Percentiles rank a stretch among this genome's conserved stretches.
Evolutionary conservation across 2,888 invertebrate species (phyloP).

Genomic region (Marronus borbonicus): DNA sequence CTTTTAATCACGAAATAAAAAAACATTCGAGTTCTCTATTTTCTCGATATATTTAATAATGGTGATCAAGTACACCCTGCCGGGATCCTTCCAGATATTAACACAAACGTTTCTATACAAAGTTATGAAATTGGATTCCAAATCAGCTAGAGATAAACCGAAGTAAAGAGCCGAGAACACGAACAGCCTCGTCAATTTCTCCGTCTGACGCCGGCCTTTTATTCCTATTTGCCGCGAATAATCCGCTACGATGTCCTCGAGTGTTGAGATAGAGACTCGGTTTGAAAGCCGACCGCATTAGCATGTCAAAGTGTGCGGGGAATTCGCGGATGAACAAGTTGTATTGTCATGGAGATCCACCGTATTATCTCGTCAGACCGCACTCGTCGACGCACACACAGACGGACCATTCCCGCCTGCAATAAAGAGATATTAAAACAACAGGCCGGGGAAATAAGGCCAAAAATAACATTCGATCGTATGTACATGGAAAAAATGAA

Average conservation of each 20-base stretch:
- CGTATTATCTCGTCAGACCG: constrained; percentile 61
- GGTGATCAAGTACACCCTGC: no score
- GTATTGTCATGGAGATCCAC: constrained; percentile 66
- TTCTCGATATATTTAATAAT: no score
- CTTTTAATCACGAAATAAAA: no score
- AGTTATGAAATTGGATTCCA: no score
- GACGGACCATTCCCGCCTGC: constrained; percentile 48
- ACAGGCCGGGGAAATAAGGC: constrained; percentile 24
- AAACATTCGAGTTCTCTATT: no score
- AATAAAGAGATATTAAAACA: constrained; percentile 48
- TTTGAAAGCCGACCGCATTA: constrained; percentile 63
- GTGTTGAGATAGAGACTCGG: constrained; percentile 52
- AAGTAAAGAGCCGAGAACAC: no score
- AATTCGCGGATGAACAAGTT: constrained; percentile 63
- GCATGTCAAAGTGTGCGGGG: constrained; percentile 66
- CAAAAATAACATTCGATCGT: constrained; percentile 32
- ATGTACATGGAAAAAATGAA: neutral
- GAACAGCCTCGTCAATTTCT: no score
- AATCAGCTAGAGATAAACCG: no score
- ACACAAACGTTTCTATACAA: no score
- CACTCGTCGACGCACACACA: neutral
- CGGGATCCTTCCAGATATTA: no score
- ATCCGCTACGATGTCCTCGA: constrained; percentile 50
- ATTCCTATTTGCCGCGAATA: constrained; percentile 26
- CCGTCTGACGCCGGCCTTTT: neutral